phyloP scores from a whole-genome alignment of 2,113 vertebrate genomes.

The Aptenodytes patagonicus region DNA sequence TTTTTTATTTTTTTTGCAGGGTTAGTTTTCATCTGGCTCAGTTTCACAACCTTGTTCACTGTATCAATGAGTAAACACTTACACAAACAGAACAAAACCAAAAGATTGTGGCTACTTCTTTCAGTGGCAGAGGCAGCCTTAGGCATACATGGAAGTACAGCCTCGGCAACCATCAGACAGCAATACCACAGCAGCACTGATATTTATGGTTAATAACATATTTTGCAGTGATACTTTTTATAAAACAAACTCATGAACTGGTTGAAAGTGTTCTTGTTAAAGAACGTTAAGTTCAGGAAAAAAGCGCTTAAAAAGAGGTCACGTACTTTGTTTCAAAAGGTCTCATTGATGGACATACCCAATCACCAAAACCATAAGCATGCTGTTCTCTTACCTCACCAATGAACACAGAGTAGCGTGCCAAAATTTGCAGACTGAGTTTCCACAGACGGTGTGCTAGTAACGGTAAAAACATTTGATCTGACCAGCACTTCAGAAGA shows the following conservation, averaged over 20 bases:
- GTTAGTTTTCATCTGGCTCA: neutral
- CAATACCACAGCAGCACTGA: neutral
- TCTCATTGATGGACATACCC: neutral
- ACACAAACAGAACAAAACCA: neutral
- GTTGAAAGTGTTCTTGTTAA: neutral
- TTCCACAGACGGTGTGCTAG: slow-evolving; percentile 93
- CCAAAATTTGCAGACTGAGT: slow-evolving; percentile 87
- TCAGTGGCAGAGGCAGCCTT: neutral
- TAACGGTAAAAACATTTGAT: slow-evolving; percentile 83
- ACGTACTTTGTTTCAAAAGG: neutral
- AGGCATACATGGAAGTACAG: neutral
- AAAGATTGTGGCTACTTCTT: neutral
- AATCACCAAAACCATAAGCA: neutral
- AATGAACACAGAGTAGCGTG: slow-evolving; percentile 87
- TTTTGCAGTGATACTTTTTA: neutral
- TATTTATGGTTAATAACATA: neutral
- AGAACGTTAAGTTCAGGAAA: neutral
- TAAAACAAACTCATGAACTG: neutral
- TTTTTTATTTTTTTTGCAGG: neutral
- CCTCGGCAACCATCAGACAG: neutral
- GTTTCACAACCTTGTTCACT: neutral
- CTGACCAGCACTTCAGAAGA: slow-evolving; percentile 87
- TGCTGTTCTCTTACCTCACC: slow-evolving; percentile 79
- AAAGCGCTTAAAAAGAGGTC: neutral
- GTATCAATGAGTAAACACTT: neutral